phyloP scores from a whole-genome alignment of 2,113 vertebrate genomes.

The Galemys pyrenaicus region DNA sequence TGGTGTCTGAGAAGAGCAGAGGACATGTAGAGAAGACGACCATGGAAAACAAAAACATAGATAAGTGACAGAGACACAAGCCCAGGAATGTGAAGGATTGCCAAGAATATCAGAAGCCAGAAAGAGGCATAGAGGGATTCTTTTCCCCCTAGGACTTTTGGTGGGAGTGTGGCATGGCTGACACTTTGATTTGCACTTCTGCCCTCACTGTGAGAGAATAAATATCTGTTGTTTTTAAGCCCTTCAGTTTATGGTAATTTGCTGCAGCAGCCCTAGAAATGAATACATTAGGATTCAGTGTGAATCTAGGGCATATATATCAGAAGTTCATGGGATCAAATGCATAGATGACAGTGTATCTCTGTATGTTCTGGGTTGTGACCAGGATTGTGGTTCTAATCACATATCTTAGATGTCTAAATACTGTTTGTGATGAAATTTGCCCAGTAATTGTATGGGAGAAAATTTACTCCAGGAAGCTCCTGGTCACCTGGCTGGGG shows the following conservation, averaged over 20 bases:
- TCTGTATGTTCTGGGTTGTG: not conserved
- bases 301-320: not conserved
- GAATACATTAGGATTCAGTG: not conserved
- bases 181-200: not conserved
- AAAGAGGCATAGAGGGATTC: not conserved
- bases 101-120: not conserved
- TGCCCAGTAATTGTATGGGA: conserved; percentile 66
- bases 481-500: conserved; percentile 63
- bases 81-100: not conserved
- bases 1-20: not conserved
- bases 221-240: conserved; percentile 1
- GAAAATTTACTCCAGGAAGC: conserved; percentile 68
- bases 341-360: not conserved
- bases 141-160: not conserved
- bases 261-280: not conserved
- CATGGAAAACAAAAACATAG: not conserved
- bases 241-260: not conserved
- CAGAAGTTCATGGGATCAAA: not conserved
- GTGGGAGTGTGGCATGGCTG: too few relatives aligned
- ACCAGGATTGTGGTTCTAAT: not conserved
- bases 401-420: conserved; percentile 23
- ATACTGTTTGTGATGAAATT: conserved; percentile 70
- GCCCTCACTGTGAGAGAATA: not conserved
- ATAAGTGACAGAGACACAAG: not conserved
- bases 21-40: not conserved